phyloP scores from a whole-genome alignment of 2,113 vertebrate species.

The Halcyon malimbica region DNA sequence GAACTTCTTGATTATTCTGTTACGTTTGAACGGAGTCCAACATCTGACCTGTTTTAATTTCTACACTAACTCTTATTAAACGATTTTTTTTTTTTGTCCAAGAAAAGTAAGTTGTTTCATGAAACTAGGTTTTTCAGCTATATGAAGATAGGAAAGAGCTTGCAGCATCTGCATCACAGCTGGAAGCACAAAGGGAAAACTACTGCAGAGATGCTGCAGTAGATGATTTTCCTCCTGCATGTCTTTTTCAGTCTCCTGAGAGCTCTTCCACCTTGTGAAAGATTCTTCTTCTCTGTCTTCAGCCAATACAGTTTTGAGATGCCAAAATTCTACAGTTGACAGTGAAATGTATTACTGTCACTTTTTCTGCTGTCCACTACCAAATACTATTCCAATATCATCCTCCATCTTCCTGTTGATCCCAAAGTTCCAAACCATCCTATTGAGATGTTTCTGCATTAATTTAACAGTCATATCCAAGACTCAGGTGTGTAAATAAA shows the following conservation, averaged over 20 bases:
- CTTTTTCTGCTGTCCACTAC: not conserved
- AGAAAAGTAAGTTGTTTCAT: not conserved
- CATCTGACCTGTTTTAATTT: not conserved
- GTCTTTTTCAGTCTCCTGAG: not conserved
- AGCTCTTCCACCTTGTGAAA: not conserved
- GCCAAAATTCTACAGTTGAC: not conserved
- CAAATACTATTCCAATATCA: not conserved
- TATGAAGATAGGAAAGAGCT: not conserved
- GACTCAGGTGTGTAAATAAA: not conserved
- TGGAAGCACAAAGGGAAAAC: not conserved
- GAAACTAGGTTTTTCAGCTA: not conserved
- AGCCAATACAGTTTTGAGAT: not conserved
- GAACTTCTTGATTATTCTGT: not conserved
- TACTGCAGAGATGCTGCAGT: not conserved
- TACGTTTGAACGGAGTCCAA: not conserved
- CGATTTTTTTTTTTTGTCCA: not conserved
- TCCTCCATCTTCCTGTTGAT: not conserved
- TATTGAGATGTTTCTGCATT: not conserved
- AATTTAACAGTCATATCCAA: not conserved
- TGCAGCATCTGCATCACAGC: not conserved
- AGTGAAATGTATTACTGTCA: not conserved
- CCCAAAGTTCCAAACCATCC: not conserved
- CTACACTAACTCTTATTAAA: not conserved
- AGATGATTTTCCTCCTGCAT: not conserved
- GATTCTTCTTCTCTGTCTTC: not conserved